Evolutionary conservation across 2,888 invertebrate genomes (phyloP).

Genomic region (Panopea generosa): DNA sequence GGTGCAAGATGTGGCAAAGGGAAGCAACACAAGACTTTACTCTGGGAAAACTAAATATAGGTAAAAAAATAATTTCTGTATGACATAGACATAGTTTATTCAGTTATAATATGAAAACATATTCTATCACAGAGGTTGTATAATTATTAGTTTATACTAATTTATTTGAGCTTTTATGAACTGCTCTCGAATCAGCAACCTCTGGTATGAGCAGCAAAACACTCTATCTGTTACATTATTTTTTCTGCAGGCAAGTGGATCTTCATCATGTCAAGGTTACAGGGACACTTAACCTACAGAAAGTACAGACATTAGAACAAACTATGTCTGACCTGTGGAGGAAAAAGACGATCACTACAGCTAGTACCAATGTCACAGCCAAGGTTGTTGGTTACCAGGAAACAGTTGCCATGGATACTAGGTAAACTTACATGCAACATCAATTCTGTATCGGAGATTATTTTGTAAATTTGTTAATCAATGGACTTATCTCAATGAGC

Average conservation of each 20-base stretch:
- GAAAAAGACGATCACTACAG: conserved; percentile 5
- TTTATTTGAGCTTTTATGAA: too few species aligned
- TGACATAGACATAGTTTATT: neutral
- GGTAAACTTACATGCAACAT: too few species aligned
- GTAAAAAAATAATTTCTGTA: neutral
- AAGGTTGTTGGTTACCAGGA: conserved; percentile 29
- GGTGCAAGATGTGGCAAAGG: conserved; percentile 4
- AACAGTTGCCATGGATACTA: conserved; percentile 38
- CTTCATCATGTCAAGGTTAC: conserved; percentile 37
- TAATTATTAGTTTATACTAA: too few species aligned
- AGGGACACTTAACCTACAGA: conserved; percentile 26
- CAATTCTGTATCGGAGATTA: too few species aligned
- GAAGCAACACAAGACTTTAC: conserved; percentile 23
- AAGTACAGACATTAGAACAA: conserved; percentile 24
- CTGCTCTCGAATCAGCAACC: too few species aligned
- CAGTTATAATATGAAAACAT: too few species aligned
- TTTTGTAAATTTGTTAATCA: too few species aligned
- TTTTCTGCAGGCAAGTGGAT: conserved; percentile 32
- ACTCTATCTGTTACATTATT: too few species aligned
- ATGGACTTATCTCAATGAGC: too few species aligned
- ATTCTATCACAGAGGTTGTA: too few species aligned
- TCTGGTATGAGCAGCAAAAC: too few species aligned
- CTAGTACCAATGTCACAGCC: conserved; percentile 25
- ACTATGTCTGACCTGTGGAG: conserved; percentile 42
- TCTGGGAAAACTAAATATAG: conserved; percentile 17